Conservation (phyloP, 2,797 vertebrate species). For the Rhynchotus rufescens region DNA sequence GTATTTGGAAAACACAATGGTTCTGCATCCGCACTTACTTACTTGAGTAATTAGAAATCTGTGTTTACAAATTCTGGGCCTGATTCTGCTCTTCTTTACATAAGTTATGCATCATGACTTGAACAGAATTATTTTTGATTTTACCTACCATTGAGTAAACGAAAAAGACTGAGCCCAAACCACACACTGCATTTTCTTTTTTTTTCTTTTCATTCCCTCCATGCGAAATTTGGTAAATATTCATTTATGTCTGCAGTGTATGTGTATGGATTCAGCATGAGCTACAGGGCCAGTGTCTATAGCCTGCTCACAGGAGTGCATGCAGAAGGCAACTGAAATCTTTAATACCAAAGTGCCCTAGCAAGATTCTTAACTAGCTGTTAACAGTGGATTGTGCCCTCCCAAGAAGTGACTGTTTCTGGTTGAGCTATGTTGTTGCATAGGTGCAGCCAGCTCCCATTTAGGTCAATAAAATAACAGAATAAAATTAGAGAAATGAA, state of each 20-base stretch:
- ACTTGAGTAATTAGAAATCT: background rate
- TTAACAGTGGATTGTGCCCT: background rate
- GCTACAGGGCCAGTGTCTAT: background rate
- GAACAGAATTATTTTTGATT: background rate
- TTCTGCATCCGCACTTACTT: background rate
- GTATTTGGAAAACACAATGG: background rate
- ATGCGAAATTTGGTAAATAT: background rate
- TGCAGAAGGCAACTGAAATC: background rate
- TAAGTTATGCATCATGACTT: background rate
- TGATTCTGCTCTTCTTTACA: slow-evolving; percentile 39
- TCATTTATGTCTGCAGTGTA: background rate
- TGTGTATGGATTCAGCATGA: background rate
- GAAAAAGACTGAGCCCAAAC: background rate
- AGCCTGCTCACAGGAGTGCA: background rate
- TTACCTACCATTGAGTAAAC: background rate
- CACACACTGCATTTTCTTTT: background rate
- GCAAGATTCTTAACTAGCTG: background rate
- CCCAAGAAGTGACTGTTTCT: background rate
- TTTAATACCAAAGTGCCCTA: background rate
- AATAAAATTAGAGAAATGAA: background rate
- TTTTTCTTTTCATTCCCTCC: background rate
- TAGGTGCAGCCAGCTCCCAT: background rate
- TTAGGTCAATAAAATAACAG: background rate
- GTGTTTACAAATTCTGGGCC: background rate
- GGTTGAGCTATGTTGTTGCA: background rate